Evolutionary conservation across 2,888 invertebrate species (phyloP).

Genomic region (Mantis religiosa): DNA sequence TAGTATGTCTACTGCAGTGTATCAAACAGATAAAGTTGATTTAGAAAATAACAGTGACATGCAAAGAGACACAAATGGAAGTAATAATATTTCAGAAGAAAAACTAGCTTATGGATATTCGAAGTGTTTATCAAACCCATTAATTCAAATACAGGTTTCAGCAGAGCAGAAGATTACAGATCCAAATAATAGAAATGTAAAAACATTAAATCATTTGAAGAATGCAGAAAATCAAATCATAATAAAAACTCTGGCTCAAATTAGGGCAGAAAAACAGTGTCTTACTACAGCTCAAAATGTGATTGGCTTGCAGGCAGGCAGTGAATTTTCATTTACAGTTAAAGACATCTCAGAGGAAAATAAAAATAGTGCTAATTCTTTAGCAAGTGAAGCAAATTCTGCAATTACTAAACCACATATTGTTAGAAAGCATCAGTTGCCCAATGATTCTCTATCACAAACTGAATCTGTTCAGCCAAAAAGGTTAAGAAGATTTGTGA

Average conservation of each 20-base stretch:
- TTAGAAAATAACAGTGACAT: background rate
- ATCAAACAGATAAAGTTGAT: background rate
- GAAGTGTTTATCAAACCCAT: conserved; percentile 4
- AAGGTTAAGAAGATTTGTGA: background rate
- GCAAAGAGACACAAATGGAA: background rate
- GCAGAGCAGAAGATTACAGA: background rate
- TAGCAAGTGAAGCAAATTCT: background rate
- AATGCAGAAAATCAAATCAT: conserved; percentile 18
- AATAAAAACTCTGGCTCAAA: conserved; percentile 35
- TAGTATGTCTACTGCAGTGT: background rate
- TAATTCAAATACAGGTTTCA: background rate
- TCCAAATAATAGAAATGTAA: background rate
- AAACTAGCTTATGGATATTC: background rate
- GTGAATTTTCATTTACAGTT: background rate
- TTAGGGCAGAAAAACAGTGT: conserved; percentile 32
- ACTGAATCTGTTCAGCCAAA: background rate
- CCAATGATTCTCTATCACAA: background rate
- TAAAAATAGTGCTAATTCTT: background rate
- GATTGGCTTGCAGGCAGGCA: background rate
- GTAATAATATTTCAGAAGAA: background rate
- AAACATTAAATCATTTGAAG: background rate
- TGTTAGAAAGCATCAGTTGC: background rate
- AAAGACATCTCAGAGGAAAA: background rate
- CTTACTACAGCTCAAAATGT: background rate
- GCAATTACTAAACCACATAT: background rate